Conservation (phyloP, 1,140 invertebrate genomes). For the Zaprionus ghesquierei region DNA sequence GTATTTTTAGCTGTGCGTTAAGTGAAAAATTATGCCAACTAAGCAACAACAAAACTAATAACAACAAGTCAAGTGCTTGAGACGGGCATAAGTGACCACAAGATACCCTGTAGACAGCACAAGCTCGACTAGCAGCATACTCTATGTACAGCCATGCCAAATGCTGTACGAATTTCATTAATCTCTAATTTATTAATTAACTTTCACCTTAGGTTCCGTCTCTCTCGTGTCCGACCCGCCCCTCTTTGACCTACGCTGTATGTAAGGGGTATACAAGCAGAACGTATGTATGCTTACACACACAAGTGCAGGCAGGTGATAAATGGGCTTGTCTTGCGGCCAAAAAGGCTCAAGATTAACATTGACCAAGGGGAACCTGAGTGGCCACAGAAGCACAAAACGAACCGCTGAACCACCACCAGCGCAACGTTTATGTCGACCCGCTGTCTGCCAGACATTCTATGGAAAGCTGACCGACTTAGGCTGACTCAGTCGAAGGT, state of each 20-base stretch:
- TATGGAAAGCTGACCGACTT: not conserved
- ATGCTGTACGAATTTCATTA: too few species aligned
- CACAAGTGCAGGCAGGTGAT: constrained; percentile 64
- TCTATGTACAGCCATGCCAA: too few species aligned
- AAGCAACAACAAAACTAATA: constrained; percentile 33
- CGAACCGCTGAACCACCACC: not conserved
- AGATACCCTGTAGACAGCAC: not conserved
- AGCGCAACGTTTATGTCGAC: constrained; percentile 45
- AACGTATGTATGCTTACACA: constrained; percentile 9
- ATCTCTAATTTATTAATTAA: too few species aligned
- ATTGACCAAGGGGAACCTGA: constrained; percentile 24
- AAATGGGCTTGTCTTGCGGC: constrained; percentile 68
- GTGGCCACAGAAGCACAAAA: not conserved
- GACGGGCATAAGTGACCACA: not conserved
- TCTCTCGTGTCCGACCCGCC: not conserved
- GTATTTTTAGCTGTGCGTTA: constrained; percentile 77
- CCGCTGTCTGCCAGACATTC: constrained; percentile 57
- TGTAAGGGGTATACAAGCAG: not conserved
- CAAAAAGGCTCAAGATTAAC: constrained; percentile 62
- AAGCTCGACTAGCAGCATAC: not conserved
- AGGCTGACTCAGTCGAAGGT: constrained; percentile 49
- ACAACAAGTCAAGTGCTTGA: not conserved
- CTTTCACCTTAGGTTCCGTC: not conserved
- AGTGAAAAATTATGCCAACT: constrained; percentile 77
- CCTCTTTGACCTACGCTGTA: not conserved